These are phyloP conservation scores for Sphaerodactylus townsendi DNA, from an alignment of 2,113 vertebrate genomes.

Conservation along the genomic window DNA sequence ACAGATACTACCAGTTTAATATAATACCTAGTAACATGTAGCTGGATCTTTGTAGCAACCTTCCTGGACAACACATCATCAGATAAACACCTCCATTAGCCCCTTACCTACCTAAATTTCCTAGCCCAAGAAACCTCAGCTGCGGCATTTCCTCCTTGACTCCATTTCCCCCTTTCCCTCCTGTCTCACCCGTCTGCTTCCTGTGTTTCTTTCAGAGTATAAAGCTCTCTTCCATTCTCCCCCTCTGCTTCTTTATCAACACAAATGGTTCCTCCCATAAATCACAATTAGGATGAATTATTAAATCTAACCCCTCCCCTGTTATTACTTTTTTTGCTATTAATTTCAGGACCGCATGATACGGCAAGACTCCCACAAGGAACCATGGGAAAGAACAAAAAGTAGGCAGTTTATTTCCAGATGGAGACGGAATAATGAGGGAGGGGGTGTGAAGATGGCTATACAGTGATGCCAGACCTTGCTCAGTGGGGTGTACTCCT, in stretches of 20 bases:
- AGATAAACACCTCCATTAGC: not conserved
- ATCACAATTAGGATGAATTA: slow-evolving; percentile 37
- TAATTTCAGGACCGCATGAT: not conserved
- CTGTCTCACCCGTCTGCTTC: not conserved
- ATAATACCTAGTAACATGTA: not conserved
- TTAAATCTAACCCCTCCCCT: slow-evolving; percentile 29
- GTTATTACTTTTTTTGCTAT: slow-evolving; percentile 29
- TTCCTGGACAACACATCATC: not conserved
- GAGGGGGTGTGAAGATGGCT: not conserved
- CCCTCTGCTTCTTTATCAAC: not conserved
- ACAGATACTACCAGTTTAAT: too few relatives aligned
- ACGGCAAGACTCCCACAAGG: not conserved
- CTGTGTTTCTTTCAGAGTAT: accelerated
- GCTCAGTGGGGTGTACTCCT: not conserved
- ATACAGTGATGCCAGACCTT: not conserved
- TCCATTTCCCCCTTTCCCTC: not conserved
- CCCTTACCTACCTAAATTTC: not conserved
- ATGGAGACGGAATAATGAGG: slow-evolving; percentile 19
- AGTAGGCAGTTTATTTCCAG: slow-evolving; percentile 29
- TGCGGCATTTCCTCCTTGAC: not conserved
- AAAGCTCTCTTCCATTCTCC: not conserved
- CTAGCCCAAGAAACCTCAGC: not conserved
- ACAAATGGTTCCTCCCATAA: slow-evolving; percentile 40
- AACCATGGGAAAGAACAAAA: slow-evolving; percentile 4
- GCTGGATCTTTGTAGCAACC: not conserved